phyloP scores from a whole-genome alignment of 2,888 invertebrate species.

The Epirrhoe tristata region DNA sequence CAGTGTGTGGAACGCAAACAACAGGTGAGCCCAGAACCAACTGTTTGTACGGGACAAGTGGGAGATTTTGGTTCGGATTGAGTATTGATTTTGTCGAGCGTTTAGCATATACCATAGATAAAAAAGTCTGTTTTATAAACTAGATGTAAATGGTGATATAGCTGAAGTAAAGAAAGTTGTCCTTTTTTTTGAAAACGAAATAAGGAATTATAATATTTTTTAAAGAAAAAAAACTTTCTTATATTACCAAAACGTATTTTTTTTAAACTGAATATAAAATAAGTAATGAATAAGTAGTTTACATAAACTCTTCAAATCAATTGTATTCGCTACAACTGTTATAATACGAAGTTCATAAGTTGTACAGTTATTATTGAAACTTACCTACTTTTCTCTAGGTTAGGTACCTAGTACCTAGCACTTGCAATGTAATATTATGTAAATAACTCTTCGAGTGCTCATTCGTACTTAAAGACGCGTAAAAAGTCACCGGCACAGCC shows the following conservation, averaged over 20 bases:
- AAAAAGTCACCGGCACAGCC: constrained; percentile 23
- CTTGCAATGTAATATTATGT: background rate
- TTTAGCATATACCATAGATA: constrained; percentile 3
- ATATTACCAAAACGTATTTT: too few species aligned
- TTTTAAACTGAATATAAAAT: too few species aligned
- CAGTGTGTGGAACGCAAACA: constrained; percentile 52
- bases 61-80: constrained; percentile 19
- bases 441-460: background rate
- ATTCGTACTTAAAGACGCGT: constrained; percentile 9
- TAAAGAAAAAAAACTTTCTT: background rate
- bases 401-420: background rate
- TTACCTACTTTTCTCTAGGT: background rate
- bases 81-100: constrained; percentile 24
- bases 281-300: too few species aligned
- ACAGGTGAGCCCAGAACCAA: constrained; percentile 51
- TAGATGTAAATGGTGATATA: background rate
- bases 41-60: constrained; percentile 28
- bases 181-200: too few species aligned
- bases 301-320: too few species aligned
- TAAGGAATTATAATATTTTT: background rate
- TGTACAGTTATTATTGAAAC: background rate
- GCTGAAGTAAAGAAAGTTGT: background rate
- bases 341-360: background rate
- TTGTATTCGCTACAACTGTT: too few species aligned
- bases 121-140: background rate